Evolutionary conservation across 2,113 vertebrate species (phyloP).

Genomic region (Naja naja): DNA sequence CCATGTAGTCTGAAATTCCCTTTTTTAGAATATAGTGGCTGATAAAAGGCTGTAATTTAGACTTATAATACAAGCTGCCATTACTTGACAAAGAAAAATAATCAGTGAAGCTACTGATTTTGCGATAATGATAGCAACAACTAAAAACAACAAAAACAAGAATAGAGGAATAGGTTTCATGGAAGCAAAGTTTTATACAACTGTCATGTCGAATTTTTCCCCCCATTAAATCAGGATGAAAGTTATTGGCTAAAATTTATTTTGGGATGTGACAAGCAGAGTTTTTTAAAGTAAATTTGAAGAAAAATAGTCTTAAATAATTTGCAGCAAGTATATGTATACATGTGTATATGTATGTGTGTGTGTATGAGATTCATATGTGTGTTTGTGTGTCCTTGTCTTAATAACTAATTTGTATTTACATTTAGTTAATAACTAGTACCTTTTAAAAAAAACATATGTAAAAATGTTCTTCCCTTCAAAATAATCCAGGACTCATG

Average conservation of each 20-base stretch:
- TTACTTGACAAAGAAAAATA: background rate
- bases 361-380: background rate
- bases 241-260: constrained; percentile 20
- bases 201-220: constrained; percentile 23
- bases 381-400: background rate
- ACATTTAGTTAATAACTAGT: background rate
- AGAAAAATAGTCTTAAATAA: background rate
- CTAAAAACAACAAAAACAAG: background rate
- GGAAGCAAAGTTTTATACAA: constrained; percentile 35
- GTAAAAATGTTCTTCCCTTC: constrained; percentile 3
- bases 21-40: background rate
- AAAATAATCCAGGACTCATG: constrained; percentile 15
- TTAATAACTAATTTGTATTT: background rate
- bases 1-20: background rate
- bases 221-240: constrained; percentile 59
- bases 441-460: background rate
- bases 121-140: background rate
- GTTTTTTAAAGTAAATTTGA: constrained; percentile 29
- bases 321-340: background rate
- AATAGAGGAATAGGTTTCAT: constrained; percentile 17
- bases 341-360: background rate
- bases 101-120: background rate
- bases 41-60: background rate
- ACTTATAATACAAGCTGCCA: constrained; percentile 29
- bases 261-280: constrained; percentile 15